Conservation (phyloP, 2,888 invertebrate genomes). For the Bhutanitis thaidina region DNA sequence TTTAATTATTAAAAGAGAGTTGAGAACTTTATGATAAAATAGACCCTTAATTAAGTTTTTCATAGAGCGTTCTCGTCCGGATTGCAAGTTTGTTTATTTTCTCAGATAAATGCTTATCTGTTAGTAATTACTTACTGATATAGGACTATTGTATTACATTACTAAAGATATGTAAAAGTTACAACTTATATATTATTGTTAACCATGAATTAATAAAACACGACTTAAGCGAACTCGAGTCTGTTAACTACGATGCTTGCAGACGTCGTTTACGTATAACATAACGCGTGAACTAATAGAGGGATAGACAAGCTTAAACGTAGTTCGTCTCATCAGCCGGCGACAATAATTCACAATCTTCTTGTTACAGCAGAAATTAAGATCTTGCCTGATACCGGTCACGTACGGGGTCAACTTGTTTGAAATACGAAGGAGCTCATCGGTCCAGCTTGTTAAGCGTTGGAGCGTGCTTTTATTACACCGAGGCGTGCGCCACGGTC, state of each 20-base stretch:
- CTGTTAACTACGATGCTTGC: too few relatives aligned
- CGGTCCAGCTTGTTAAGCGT: slow-evolving; percentile 75
- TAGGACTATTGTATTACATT: too few relatives aligned
- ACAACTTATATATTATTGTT: too few relatives aligned
- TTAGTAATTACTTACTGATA: too few relatives aligned
- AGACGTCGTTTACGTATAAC: too few relatives aligned
- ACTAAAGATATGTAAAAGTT: too few relatives aligned
- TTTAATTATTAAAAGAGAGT: not conserved
- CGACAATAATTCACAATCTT: slow-evolving; percentile 64
- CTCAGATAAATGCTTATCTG: too few relatives aligned
- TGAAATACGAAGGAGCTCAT: slow-evolving; percentile 77
- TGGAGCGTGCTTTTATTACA: slow-evolving; percentile 78
- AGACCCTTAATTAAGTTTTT: slow-evolving; percentile 35
- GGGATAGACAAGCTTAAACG: not conserved
- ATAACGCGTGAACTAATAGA: not conserved
- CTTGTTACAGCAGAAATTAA: slow-evolving; percentile 55
- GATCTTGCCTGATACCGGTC: slow-evolving; percentile 61
- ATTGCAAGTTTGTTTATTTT: too few relatives aligned
- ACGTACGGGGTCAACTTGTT: slow-evolving; percentile 71
- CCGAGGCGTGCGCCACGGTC: slow-evolving; percentile 62
- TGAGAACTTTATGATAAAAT: slow-evolving; percentile 1
- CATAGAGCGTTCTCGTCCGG: slow-evolving; percentile 12
- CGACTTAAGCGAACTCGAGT: too few relatives aligned
- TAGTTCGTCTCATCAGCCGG: slow-evolving; percentile 17
- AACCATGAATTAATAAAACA: too few relatives aligned